Base-by-base conservation (phyloP, 2,888 invertebrate genomes). In the Mythimna loreyi region DNA sequence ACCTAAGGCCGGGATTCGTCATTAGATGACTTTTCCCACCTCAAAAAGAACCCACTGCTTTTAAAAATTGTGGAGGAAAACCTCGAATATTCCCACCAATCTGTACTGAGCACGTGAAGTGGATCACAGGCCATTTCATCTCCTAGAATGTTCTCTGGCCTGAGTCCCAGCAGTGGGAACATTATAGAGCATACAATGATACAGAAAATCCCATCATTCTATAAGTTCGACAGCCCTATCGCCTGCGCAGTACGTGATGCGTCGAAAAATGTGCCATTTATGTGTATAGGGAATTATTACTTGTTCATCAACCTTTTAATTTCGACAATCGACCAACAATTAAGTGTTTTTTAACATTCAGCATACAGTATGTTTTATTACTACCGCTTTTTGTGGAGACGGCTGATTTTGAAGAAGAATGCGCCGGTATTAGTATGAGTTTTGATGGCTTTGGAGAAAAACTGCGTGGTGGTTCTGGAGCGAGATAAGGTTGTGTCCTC, bases 241-340 rank as follows among this genome's bases (percentile, higher is more conserved):
- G 1, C 23, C 43, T 5, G n/a, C 52, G 53, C 81, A 82, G 79
- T 87, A 91, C 89, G 86, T 86, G 89, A 89, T 89, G 84, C 88
- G 83, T 86, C 84, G 87, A 88, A 88, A 88, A 87, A 87, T 86
- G 86, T 85, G 82, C 86, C 85, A 83, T 88, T 87, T 84, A 72
- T 80, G 83, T 75, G 79, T 75, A 77, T 75, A 73, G 53, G 56
- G 71, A 70, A 75, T 77, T 83, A 83, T 83, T 83, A 83, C 81
- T 83, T 83, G 83, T 81, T 77, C 83, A 81, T 83, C 83, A 83
- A 81, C 83, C 81, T 83, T 83, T 83, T 83, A 81, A 83, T 83
- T 83, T 83, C 81, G 83, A 77, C 83, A 83, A 83, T 83, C 83
- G 76, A 23, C 70, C 69, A 77, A 75, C 83, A 83, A 83, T 83